Evolutionary conservation across 1,140 invertebrate species (phyloP).

Genomic region (Lanistes nyassanus): DNA sequence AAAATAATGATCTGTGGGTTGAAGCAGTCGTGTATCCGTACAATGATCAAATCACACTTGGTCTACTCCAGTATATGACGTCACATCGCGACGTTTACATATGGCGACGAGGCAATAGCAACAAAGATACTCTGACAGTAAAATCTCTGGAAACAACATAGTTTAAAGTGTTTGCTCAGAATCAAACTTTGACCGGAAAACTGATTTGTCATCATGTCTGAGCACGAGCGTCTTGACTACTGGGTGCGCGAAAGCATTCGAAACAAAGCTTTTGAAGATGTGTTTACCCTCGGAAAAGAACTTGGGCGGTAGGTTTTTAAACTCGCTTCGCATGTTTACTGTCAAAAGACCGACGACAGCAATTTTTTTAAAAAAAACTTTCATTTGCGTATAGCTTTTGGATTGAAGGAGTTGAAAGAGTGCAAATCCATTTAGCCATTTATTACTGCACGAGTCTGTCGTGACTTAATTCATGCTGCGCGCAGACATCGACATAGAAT

Average conservation of each 20-base stretch:
- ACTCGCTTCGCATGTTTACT: not conserved
- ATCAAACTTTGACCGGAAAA: no score
- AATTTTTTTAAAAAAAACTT: not conserved
- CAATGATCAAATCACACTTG: no score
- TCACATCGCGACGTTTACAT: constrained; percentile 24
- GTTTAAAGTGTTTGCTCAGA: no score
- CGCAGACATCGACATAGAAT: not conserved
- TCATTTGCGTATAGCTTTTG: not conserved
- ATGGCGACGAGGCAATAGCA: constrained; percentile 21
- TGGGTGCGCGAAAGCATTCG: constrained; percentile 59
- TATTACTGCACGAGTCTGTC: not conserved
- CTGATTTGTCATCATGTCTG: constrained; percentile 26
- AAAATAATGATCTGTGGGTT: no score
- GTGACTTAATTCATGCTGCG: not conserved
- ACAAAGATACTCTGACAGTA: no score
- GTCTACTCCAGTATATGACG: no score
- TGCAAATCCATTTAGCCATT: not conserved
- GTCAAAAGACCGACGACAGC: not conserved
- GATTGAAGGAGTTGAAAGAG: not conserved
- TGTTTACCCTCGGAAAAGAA: constrained; percentile 50
- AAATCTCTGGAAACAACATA: no score
- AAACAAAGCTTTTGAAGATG: constrained; percentile 51
- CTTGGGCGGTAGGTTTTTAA: constrained; percentile 45
- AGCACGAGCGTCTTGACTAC: constrained; percentile 33
- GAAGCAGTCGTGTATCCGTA: no score